A percentile compares a stretch with the other conserved stretches of the same genome.
phyloP scores from a whole-genome alignment of 2,888 invertebrate species.

The Lucinisca nassula region DNA sequence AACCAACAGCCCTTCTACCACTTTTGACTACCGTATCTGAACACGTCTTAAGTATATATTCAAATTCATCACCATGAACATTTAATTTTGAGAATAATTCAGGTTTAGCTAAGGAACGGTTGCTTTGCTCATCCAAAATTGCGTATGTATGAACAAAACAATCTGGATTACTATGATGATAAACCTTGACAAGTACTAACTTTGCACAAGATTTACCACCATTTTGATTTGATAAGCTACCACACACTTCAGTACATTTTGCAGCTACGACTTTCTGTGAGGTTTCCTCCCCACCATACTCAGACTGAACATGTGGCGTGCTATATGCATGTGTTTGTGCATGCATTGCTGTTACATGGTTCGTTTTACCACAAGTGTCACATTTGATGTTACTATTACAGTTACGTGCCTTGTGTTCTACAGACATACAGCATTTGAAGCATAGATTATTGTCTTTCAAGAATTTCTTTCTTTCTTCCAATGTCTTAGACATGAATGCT shows the following conservation, averaged over 20 bases:
- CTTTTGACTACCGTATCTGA: not conserved
- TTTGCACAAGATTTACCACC: slow-evolving; percentile 42
- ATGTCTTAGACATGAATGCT: slow-evolving; percentile 21
- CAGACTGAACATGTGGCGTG: not conserved
- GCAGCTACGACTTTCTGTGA: not conserved
- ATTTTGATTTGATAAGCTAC: not conserved
- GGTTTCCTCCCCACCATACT: slow-evolving; percentile 24
- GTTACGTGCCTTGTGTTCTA: slow-evolving; percentile 6
- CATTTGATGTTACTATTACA: slow-evolving; percentile 16
- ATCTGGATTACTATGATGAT: not conserved
- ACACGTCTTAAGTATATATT: slow-evolving; percentile 27
- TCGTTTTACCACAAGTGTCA: not conserved
- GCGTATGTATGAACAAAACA: slow-evolving; percentile 19
- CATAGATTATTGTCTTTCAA: slow-evolving; percentile 38
- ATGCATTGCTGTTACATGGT: slow-evolving; percentile 8
- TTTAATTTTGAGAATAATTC: slow-evolving; percentile 23
- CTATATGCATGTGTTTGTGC: too few relatives aligned
- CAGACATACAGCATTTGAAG: slow-evolving; percentile 25
- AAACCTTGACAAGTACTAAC: slow-evolving; percentile 31
- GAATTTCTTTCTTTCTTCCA: slow-evolving; percentile 22
- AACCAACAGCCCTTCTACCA: slow-evolving; percentile 37
- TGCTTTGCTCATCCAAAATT: slow-evolving; percentile 53
- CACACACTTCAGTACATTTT: slow-evolving; percentile 9
- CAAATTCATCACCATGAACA: not conserved
- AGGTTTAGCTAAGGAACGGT: slow-evolving; percentile 34